A percentile compares a stretch with the other conserved stretches of the same genome.
Evolutionary conservation across 2,888 invertebrate genomes (phyloP).

Genomic region (Tetropium fuscum): DNA sequence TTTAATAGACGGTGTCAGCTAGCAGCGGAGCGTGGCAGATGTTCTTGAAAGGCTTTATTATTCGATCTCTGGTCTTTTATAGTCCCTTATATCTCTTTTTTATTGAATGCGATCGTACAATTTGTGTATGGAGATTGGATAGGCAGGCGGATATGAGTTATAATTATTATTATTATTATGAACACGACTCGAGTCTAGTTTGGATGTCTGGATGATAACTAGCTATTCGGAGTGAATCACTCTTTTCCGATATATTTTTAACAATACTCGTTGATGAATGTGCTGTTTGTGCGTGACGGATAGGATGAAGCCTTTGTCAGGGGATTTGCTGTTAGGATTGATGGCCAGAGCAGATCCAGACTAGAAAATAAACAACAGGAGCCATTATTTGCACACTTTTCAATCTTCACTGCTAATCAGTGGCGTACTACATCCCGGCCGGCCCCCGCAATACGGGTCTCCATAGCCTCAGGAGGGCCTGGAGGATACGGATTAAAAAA

Average conservation of each 20-base stretch:
- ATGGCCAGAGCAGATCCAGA: too few species aligned
- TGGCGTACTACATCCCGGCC: too few species aligned
- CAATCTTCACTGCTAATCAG: too few species aligned
- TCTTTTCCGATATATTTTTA: conserved; percentile 10
- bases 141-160: neutral
- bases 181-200: neutral
- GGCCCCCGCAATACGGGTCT: too few species aligned
- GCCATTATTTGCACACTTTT: too few species aligned
- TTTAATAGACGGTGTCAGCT: conserved; percentile 49
- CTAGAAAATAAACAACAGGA: too few species aligned
- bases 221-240: conserved; percentile 7
- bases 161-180: neutral
- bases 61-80: too few species aligned
- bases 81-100: conserved; percentile 12
- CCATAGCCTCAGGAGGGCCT: too few species aligned
- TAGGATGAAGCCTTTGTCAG: too few species aligned
- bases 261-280: conserved; percentile 17
- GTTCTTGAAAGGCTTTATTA: conserved; percentile 44
- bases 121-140: neutral
- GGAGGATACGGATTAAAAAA: too few species aligned
- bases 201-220: conserved; percentile 5
- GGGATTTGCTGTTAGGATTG: too few species aligned
- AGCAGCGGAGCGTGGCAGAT: conserved; percentile 41
- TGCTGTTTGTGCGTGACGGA: too few species aligned
- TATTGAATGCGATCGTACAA: conserved; percentile 9